Evolutionary conservation across 2,888 invertebrate genomes (phyloP), one percentile per base, ranked within the genome.

Genomic region (Plebejus argus): DNA sequence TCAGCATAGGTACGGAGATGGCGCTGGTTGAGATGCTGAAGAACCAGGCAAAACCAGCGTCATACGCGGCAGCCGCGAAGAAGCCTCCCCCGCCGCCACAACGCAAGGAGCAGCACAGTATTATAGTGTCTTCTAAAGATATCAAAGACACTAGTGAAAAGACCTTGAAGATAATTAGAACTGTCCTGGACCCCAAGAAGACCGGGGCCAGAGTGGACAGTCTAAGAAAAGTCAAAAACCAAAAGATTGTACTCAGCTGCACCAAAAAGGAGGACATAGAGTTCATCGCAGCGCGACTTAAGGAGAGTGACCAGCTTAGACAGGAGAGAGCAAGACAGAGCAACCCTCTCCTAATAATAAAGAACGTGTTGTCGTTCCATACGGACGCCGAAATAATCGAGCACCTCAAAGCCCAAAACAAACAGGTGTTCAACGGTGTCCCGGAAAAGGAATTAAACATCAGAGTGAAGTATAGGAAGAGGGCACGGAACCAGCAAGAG

Each of bases 401-500:
- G 71, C 76, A 75, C 28, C 8, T 81, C 4, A 20, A 28, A 10
- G 77, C 39, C 0, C 82, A 82, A n/a, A 82, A 81, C 71, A 58
- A 77, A 53, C 70, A 79, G 2, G 76, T 79, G 0, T 23, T 78
- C 70, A 45, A 70, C 7, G 79, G 74, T 8, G 28, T 79, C 28
- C 78, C 70, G 0, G 35, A 20, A 12, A 74, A 49, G 10, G 78
- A 82, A 20, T 10, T 28, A 0, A 61, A 15, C 0, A 39, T 81
- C 0, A 70, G 76, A 2, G 80, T 79, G 1, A 56, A 45, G 3
- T 84, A 82, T 75, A 78, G 83, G 15, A 81, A 82, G 39, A 71
- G 72, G 20, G 81, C 83, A 0, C 49, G 84, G 0, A 84, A 84
- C 78, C 71, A 66, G 0, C 81, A 79, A 0, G 74, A 82, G 18